Conservation (phyloP, 2,113 vertebrate species). For the Chitala chitala region DNA sequence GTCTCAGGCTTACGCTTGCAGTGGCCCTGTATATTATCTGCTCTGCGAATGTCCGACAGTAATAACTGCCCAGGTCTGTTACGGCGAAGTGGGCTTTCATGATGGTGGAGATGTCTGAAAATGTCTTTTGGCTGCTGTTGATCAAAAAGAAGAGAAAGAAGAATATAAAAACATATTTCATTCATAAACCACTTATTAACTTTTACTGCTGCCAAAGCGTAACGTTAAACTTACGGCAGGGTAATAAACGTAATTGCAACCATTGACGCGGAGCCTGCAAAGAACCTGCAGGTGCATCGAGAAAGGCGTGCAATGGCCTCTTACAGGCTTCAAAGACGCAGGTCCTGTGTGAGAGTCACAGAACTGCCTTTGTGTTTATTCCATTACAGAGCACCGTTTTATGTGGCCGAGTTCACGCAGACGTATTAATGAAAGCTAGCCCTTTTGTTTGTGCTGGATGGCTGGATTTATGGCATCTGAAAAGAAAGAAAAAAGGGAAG, state of each 20-base stretch:
- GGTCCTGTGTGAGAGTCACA: constrained; percentile 36
- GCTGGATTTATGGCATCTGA: constrained; percentile 45
- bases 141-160: constrained; percentile 10
- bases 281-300: constrained; percentile 53
- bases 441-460: constrained; percentile 31
- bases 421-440: constrained; percentile 43
- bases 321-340: constrained; percentile 20
- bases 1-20: not conserved
- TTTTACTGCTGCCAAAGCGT: constrained; percentile 26
- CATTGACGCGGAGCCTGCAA: constrained; percentile 37
- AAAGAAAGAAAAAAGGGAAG: constrained; percentile 24
- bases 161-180: constrained; percentile 24
- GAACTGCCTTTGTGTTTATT: constrained; percentile 47
- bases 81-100: not conserved
- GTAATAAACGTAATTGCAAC: constrained; percentile 24
- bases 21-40: not conserved
- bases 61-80: not conserved
- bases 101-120: not conserved
- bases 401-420: constrained; percentile 41
- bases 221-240: constrained; percentile 15
- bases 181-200: constrained; percentile 19
- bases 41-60: not conserved
- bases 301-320: constrained; percentile 38
- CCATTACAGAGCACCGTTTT: constrained; percentile 51
- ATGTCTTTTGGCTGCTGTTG: not conserved